phyloP scores from a whole-genome alignment of 2,113 vertebrate genomes.

The Gavialis gangeticus region DNA sequence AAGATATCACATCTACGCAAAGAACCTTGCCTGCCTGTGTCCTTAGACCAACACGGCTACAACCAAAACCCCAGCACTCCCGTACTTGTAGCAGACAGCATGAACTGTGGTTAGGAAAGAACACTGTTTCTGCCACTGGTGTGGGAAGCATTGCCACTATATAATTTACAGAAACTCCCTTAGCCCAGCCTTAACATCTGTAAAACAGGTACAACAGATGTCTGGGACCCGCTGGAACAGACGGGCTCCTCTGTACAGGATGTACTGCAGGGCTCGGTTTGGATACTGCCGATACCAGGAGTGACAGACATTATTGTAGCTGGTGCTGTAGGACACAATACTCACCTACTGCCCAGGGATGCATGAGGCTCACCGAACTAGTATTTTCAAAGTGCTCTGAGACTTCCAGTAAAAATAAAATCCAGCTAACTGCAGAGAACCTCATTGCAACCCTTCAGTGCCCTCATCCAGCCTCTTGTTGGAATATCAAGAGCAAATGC shows the following conservation, averaged over 20 bases:
- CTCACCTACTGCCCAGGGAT: neutral
- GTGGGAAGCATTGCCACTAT: neutral
- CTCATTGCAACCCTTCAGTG: neutral
- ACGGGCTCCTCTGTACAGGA: too few species aligned
- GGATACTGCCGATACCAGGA: too few species aligned
- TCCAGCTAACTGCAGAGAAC: accelerated
- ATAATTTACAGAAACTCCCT: neutral
- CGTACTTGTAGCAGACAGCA: neutral
- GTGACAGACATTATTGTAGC: too few species aligned
- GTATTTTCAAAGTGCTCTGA: neutral
- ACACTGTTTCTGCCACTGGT: neutral
- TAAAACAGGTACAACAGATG: conserved; percentile 3
- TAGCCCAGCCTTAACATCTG: conserved; percentile 7
- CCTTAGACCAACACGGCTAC: too few species aligned
- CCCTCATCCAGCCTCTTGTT: neutral
- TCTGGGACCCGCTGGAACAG: too few species aligned
- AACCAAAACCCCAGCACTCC: neutral
- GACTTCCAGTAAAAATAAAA: neutral
- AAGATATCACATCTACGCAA: too few species aligned
- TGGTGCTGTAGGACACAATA: neutral
- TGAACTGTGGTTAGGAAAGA: neutral
- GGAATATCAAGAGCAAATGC: too few species aligned
- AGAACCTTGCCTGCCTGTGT: too few species aligned
- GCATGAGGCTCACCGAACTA: neutral
- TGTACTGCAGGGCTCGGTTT: too few species aligned